Conservation (phyloP, 1,140 invertebrate species). For the Macrostomum lignano region DNA sequence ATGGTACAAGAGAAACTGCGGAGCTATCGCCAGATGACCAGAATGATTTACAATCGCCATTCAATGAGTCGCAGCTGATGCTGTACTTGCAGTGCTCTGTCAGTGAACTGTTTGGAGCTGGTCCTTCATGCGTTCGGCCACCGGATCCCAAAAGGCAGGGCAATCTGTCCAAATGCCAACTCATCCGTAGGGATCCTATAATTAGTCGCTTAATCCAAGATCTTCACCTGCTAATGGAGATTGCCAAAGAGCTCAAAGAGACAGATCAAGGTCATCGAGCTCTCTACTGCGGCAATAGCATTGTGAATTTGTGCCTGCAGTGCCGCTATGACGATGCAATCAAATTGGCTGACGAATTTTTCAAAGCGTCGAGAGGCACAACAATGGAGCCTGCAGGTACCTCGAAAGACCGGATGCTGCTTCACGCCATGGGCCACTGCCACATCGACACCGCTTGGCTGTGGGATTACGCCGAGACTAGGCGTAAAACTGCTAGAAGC, state of each 20-base stretch:
- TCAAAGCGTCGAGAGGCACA: no score
- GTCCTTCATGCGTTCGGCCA: slow-evolving; percentile 21
- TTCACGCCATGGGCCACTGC: slow-evolving; percentile 32
- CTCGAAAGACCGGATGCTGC: slow-evolving; percentile 27
- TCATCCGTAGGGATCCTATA: slow-evolving; percentile 27
- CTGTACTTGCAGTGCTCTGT: slow-evolving; percentile 31
- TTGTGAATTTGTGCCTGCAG: not conserved
- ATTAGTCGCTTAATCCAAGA: slow-evolving; percentile 27
- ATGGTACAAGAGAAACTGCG: slow-evolving; percentile 6
- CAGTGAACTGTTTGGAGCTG: slow-evolving; percentile 29
- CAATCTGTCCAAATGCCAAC: slow-evolving; percentile 21
- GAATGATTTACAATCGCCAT: not conserved
- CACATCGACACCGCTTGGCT: slow-evolving; percentile 35
- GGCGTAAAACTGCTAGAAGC: slow-evolving; percentile 31
- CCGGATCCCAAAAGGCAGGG: slow-evolving; percentile 23
- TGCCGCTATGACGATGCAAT: not conserved
- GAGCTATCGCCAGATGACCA: not conserved
- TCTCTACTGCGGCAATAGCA: not conserved
- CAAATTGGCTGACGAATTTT: slow-evolving; percentile 17
- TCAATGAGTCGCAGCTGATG: not conserved
- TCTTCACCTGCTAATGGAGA: slow-evolving; percentile 26
- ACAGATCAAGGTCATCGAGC: not conserved
- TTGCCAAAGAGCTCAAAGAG: slow-evolving; percentile 13
- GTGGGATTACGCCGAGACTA: slow-evolving; percentile 34
- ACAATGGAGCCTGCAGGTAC: slow-evolving; percentile 26